These are phyloP conservation scores for Catagonus wagneri DNA, from an alignment of 2,113 vertebrate species.

Conservation along the genomic window DNA sequence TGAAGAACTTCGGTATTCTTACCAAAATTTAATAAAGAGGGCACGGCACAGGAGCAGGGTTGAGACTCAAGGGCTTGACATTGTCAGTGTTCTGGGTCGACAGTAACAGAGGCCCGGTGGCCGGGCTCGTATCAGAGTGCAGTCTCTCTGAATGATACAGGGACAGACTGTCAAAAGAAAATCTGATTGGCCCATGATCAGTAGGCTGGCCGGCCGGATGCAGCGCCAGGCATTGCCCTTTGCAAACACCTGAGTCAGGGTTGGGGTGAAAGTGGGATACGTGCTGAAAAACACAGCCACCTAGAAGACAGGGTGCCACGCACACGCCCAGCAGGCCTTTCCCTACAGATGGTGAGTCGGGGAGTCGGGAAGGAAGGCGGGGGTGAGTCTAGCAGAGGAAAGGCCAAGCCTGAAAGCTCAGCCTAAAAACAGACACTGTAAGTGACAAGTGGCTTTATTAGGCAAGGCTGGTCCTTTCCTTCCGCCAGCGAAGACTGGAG, in stretches of 20 bases:
- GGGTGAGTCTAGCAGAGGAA: background rate
- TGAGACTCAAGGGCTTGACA: background rate
- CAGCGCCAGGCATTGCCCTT: background rate
- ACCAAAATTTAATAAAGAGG: background rate
- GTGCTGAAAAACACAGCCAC: background rate
- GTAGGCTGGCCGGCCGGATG: background rate
- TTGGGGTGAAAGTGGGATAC: background rate
- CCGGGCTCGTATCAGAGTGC: background rate
- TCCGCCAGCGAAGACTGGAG: background rate
- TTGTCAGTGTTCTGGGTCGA: background rate
- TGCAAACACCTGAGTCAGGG: background rate
- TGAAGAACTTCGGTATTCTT: background rate
- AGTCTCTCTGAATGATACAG: background rate
- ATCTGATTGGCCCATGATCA: background rate
- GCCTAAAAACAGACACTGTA: background rate
- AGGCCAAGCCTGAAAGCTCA: background rate
- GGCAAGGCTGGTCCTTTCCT: background rate
- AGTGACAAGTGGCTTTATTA: background rate
- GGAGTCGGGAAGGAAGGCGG: background rate
- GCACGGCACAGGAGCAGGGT: background rate
- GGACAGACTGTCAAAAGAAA: constrained; percentile 1
- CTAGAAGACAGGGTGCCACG: background rate
- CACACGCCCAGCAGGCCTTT: too few relatives aligned
- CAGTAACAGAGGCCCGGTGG: background rate
- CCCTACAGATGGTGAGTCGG: too few relatives aligned